phyloP scores from a whole-genome alignment of 2,888 invertebrate genomes.

The Phortica magna region DNA sequence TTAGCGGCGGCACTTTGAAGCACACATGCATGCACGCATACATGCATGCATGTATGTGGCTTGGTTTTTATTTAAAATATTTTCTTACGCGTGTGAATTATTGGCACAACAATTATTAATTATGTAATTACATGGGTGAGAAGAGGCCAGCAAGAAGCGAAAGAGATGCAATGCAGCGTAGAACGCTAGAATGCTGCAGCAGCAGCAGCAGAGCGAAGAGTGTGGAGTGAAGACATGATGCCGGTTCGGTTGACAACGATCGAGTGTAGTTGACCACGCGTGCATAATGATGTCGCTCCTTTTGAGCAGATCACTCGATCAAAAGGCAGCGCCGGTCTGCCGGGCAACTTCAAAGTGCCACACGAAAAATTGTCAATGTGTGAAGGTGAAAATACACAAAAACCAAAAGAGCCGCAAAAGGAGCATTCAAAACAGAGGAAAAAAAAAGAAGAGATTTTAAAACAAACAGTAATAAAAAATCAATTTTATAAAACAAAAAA shows the following conservation, averaged over 20 bases:
- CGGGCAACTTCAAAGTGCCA: conserved; percentile 62
- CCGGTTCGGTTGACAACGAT: not conserved
- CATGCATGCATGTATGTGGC: not conserved
- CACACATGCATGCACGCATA: too few relatives aligned
- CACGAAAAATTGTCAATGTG: conserved; percentile 70
- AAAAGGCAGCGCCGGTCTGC: conserved; percentile 56
- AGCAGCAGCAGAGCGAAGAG: not conserved
- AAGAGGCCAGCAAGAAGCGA: conserved; percentile 36
- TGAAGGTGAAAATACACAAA: conserved; percentile 21
- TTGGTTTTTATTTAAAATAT: not conserved
- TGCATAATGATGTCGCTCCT: conserved; percentile 71
- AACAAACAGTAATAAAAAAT: conserved; percentile 74
- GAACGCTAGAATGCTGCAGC: conserved; percentile 8
- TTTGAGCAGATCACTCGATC: conserved; percentile 67
- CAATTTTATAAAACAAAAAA: conserved; percentile 60
- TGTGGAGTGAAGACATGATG: not conserved
- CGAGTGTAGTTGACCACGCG: conserved; percentile 67
- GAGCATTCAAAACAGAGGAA: conserved; percentile 55
- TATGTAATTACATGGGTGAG: conserved; percentile 20
- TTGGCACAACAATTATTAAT: conserved; percentile 28
- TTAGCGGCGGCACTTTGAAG: conserved; percentile 18
- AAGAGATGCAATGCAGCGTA: conserved; percentile 32
- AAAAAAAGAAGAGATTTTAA: conserved; percentile 58
- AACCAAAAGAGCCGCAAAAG: conserved; percentile 50
- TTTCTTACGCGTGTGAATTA: conserved; percentile 23